Evolutionary conservation across 2,888 invertebrate genomes (phyloP).

Genomic region (Eurois occulta): DNA sequence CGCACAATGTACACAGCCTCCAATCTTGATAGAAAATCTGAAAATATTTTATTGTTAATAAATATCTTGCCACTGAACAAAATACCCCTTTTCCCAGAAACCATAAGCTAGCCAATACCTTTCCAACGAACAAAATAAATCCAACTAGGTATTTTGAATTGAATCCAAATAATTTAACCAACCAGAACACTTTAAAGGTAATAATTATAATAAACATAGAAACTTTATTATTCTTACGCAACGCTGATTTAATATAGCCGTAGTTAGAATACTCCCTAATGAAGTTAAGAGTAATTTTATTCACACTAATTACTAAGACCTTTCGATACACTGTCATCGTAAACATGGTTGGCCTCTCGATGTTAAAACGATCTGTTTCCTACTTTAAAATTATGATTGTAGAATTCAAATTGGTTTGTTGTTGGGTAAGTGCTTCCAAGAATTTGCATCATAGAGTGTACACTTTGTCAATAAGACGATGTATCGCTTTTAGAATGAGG

Average conservation of each 20-base stretch:
- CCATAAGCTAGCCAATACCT: neutral
- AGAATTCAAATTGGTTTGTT: conserved; percentile 36
- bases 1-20: neutral
- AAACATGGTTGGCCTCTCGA: conserved; percentile 47
- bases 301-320: conserved; percentile 63
- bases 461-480: conserved; percentile 47
- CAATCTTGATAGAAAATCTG: neutral
- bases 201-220: conserved; percentile 54
- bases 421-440: conserved; percentile 26
- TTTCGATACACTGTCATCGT: conserved; percentile 59
- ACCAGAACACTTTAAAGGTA: conserved; percentile 37
- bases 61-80: neutral
- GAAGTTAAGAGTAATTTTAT: conserved; percentile 68
- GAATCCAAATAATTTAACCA: conserved; percentile 30
- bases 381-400: conserved; percentile 42
- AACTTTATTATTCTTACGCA: conserved; percentile 59
- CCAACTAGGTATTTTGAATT: neutral
- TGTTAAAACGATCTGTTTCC: conserved; percentile 8
- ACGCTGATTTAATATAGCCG: conserved; percentile 56
- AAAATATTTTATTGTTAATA: neutral
- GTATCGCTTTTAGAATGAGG: conserved; percentile 40
- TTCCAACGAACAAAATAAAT: conserved; percentile 24
- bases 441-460: conserved; percentile 51
- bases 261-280: conserved; percentile 56
- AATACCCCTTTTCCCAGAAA: neutral